These are phyloP conservation scores for Cassiopea andromeda DNA, from an alignment of 30 jellyfish, hydroid and myxozoan genomes.

Conservation along the genomic window DNA sequence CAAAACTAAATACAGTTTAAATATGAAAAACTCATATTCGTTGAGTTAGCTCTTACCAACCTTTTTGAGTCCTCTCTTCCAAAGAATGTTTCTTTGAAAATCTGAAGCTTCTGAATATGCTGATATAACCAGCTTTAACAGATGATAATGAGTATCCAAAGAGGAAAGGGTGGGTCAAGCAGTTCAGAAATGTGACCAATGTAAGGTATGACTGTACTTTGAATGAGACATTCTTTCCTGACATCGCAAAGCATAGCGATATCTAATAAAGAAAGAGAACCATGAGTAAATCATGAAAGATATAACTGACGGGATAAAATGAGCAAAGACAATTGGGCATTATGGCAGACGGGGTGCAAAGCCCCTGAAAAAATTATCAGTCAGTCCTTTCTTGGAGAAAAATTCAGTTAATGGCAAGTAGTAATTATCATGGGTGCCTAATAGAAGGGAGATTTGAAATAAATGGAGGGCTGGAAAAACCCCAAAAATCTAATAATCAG, in stretches of 20 bases:
- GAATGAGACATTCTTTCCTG: conserved; percentile 48
- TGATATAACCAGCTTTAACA: conserved; percentile 36
- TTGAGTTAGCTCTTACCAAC: not conserved
- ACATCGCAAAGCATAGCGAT: conserved; percentile 65
- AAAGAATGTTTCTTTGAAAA: not conserved
- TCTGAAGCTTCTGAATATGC: conserved; percentile 16
- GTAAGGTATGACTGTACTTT: conserved; percentile 58
- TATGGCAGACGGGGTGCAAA: too few relatives aligned
- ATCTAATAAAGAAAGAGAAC: conserved; percentile 19
- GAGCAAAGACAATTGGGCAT: too few relatives aligned
- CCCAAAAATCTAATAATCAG: too few relatives aligned
- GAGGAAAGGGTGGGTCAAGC: conserved; percentile 64
- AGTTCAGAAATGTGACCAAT: conserved; percentile 56
- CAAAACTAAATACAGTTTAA: not conserved
- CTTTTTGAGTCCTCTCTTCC: not conserved
- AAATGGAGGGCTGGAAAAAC: too few relatives aligned
- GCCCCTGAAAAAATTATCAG: too few relatives aligned
- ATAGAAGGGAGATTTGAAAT: too few relatives aligned
- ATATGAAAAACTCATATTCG: not conserved
- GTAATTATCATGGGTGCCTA: too few relatives aligned
- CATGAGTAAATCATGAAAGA: not conserved
- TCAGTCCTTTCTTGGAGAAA: too few relatives aligned
- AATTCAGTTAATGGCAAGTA: too few relatives aligned
- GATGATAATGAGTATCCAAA: conserved; percentile 50
- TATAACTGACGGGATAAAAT: not conserved